Evolutionary conservation across 2,797 vertebrate species (phyloP).

Genomic region (Scleropages formosus): DNA sequence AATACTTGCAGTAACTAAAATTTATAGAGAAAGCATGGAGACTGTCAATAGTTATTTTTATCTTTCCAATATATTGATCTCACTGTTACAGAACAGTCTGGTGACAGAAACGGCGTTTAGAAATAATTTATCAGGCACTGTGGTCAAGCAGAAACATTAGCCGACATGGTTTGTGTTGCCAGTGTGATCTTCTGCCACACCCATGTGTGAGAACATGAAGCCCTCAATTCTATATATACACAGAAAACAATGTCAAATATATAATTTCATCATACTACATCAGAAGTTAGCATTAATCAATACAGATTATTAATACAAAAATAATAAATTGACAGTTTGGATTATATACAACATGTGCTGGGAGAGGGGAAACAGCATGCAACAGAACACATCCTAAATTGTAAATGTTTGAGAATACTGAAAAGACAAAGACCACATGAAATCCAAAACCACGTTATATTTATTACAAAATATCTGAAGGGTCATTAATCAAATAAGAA

Average conservation of each 20-base stretch:
- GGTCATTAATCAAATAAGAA: background rate
- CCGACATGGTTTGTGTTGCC: conserved; percentile 55
- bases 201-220: conserved; percentile 52
- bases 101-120: conserved; percentile 61
- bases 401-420: no score
- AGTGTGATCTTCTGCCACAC: conserved; percentile 36
- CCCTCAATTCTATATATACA: conserved; percentile 54
- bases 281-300: background rate
- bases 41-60: conserved; percentile 30
- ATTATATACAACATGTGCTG: background rate
- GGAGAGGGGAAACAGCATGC: background rate
- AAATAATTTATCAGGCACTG: conserved; percentile 61
- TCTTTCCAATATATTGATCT: conserved; percentile 58
- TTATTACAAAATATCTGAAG: background rate
- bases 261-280: background rate
- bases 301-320: background rate
- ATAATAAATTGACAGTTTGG: background rate
- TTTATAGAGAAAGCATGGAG: conserved; percentile 5
- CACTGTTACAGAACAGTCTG: conserved; percentile 61
- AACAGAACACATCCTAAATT: no score
- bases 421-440: no score
- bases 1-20: conserved; percentile 25
- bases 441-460: background rate
- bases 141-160: conserved; percentile 55
- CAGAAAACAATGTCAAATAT: background rate